phyloP scores from a whole-genome alignment of 1,140 invertebrate genomes.

The Heliconius melpomene region DNA sequence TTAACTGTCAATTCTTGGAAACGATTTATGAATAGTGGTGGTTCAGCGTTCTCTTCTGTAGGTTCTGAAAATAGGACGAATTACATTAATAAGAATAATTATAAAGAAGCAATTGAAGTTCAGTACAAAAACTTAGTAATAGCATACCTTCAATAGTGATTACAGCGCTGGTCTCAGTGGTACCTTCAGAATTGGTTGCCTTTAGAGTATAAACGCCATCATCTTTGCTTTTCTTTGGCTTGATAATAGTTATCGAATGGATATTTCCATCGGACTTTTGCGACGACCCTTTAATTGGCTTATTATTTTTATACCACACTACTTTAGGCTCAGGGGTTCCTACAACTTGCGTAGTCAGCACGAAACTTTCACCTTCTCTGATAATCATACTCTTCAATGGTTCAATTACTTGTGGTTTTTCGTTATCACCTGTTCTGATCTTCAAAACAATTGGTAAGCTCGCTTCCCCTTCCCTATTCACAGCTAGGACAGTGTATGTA shows the following conservation, averaged over 20 bases:
- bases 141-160: slow-evolving; percentile 90
- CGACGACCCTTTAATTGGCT: slow-evolving; percentile 82
- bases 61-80: slow-evolving; percentile 80
- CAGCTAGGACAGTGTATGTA: slow-evolving; percentile 92
- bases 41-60: slow-evolving; percentile 86
- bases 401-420: slow-evolving; percentile 91
- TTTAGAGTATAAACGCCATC: slow-evolving; percentile 92
- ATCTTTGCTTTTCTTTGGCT: slow-evolving; percentile 82
- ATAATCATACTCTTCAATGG: slow-evolving; percentile 87
- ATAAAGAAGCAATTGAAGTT: neutral
- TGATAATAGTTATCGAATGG: slow-evolving; percentile 85
- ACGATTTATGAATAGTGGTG: slow-evolving; percentile 92
- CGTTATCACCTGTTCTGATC: slow-evolving; percentile 88
- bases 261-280: slow-evolving; percentile 86
- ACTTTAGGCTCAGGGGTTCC: slow-evolving; percentile 91
- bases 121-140: neutral
- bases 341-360: slow-evolving; percentile 88
- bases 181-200: slow-evolving; percentile 90
- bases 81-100: neutral
- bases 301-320: slow-evolving; percentile 90
- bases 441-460: slow-evolving; percentile 90
- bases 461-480: slow-evolving; percentile 94
- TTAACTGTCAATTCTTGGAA: slow-evolving; percentile 92
- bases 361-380: slow-evolving; percentile 89
- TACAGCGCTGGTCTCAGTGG: slow-evolving; percentile 87